phyloP scores from a whole-genome alignment of 2,113 vertebrate genomes.

The Camelus bactrianus region DNA sequence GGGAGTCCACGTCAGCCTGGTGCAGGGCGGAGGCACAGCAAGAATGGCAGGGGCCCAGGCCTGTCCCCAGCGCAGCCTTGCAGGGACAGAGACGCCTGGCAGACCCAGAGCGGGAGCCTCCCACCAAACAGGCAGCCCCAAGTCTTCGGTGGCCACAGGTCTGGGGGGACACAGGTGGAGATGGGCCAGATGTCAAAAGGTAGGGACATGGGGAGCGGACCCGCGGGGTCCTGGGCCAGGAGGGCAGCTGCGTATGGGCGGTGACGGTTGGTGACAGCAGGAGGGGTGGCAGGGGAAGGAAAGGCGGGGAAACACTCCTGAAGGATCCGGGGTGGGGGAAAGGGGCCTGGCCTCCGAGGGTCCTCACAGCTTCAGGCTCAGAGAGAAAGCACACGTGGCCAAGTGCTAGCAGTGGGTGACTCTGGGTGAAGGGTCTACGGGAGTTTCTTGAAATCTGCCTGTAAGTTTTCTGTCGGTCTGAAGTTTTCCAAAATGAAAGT shows the following conservation, averaged over 20 bases:
- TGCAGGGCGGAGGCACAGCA: fast-evolving
- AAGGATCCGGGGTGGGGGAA: not conserved
- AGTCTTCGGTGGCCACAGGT: not conserved
- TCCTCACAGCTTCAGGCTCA: fast-evolving
- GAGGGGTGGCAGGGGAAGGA: not conserved
- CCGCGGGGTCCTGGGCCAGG: not conserved
- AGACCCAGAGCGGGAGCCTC: fast-evolving
- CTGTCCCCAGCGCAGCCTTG: not conserved
- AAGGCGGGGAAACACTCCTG: not conserved
- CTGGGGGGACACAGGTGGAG: not conserved
- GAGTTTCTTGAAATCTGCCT: not conserved
- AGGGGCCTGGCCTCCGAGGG: not conserved
- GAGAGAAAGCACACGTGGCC: fast-evolving
- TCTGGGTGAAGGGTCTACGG: not conserved
- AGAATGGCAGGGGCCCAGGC: not conserved
- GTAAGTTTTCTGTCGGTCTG: not conserved
- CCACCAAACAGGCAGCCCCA: not conserved
- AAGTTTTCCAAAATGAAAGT: not conserved
- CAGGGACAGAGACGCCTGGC: not conserved
- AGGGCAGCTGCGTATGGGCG: not conserved
- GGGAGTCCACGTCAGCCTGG: not conserved
- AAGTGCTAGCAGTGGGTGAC: too few relatives aligned
- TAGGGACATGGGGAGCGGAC: fast-evolving
- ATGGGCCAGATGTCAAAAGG: not conserved
- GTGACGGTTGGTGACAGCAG: fast-evolving